phyloP scores from a whole-genome alignment of 2,888 invertebrate species.

The Polymixis lichenea region DNA sequence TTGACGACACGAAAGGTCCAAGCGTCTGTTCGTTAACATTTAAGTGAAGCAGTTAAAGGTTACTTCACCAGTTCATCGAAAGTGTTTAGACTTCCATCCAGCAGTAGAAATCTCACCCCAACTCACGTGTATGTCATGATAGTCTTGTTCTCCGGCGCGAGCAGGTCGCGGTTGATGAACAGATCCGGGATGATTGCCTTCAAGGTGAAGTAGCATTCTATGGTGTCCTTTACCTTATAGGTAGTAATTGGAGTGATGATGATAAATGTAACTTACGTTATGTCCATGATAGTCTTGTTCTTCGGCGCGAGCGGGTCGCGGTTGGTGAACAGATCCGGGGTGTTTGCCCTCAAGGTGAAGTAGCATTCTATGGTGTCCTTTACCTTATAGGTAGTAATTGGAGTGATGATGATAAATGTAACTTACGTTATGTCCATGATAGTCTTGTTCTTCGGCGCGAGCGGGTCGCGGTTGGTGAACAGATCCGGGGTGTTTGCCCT shows the following conservation, averaged over 20 bases:
- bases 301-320: constrained; percentile 83
- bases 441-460: constrained; percentile 87
- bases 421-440: constrained; percentile 91
- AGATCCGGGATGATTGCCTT: constrained; percentile 90
- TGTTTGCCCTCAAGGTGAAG: constrained; percentile 91
- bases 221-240: constrained; percentile 84
- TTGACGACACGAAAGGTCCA: background rate
- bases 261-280: constrained; percentile 87
- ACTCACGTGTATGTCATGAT: too few relatives aligned
- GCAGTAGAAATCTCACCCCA: too few relatives aligned
- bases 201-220: constrained; percentile 90
- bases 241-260: constrained; percentile 79
- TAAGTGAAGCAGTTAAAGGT: background rate
- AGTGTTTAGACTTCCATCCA: background rate
- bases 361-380: constrained; percentile 88
- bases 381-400: constrained; percentile 83
- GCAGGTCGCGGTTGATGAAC: constrained; percentile 91
- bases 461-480: constrained; percentile 91
- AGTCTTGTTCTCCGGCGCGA: too few relatives aligned
- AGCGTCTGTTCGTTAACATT: background rate
- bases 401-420: constrained; percentile 62
- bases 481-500: constrained; percentile 90
- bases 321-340: constrained; percentile 91
- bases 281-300: too few relatives aligned
- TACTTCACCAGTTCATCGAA: background rate